These are phyloP conservation scores for Dicyrtoma fusca DNA, from an alignment of 2,888 invertebrate species.

Conservation along the genomic window DNA sequence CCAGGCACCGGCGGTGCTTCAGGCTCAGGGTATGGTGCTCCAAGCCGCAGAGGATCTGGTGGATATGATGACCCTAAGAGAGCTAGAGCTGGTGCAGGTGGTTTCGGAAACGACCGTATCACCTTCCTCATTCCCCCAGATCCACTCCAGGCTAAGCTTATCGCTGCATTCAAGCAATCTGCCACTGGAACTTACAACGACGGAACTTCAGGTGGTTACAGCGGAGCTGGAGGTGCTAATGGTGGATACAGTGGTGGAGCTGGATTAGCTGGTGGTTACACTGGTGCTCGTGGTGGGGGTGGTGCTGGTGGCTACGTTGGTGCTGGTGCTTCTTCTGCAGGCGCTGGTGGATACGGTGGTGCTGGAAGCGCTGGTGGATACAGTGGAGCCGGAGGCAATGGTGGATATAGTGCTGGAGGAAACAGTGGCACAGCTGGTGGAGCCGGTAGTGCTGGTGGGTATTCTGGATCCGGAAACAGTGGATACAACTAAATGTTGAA, in stretches of 20 bases:
- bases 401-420: background rate
- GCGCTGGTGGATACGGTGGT: background rate
- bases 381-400: background rate
- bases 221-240: background rate
- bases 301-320: background rate
- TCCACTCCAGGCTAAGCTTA: slow-evolving; percentile 38
- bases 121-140: slow-evolving; percentile 39
- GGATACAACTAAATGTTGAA: slow-evolving; percentile 25
- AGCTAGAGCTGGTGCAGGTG: slow-evolving; percentile 9
- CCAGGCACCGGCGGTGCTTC: slow-evolving; percentile 16
- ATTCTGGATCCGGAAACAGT: background rate
- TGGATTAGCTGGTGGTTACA: background rate
- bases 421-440: background rate
- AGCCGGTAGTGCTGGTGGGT: background rate
- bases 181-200: slow-evolving; percentile 6
- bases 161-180: slow-evolving; percentile 35
- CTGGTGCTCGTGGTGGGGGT: background rate
- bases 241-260: too few relatives aligned
- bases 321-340: background rate
- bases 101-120: slow-evolving; percentile 11
- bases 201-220: slow-evolving; percentile 2
- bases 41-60: background rate
- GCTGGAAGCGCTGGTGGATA: background rate
- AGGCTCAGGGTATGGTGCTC: background rate
- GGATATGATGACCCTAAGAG: background rate